Evolutionary conservation across 2,113 vertebrate genomes (phyloP).

Genomic region (Platichthys flesus): DNA sequence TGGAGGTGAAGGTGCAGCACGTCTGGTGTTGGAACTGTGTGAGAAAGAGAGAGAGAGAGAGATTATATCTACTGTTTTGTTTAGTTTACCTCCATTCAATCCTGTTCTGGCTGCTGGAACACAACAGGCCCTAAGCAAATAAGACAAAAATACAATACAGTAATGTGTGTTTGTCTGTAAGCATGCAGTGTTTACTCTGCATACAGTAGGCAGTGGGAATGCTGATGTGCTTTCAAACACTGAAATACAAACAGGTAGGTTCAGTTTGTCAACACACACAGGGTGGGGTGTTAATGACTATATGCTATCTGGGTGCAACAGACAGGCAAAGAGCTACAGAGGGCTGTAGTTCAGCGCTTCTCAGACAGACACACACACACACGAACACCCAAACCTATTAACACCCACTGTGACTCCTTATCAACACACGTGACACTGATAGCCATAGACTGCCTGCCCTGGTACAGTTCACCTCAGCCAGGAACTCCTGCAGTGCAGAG

Average conservation of each 20-base stretch:
- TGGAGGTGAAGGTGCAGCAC: conserved; percentile 14
- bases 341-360: not conserved
- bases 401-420: not conserved
- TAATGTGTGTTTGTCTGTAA: conserved; percentile 28
- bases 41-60: conserved; percentile 18
- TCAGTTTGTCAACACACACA: conserved; percentile 42
- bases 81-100: conserved; percentile 46
- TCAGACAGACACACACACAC: conserved; percentile 9
- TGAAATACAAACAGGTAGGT: conserved; percentile 49
- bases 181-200: conserved; percentile 40
- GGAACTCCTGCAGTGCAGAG: not conserved
- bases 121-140: conserved; percentile 60
- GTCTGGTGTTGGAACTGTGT: not conserved
- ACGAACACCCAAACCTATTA: not conserved
- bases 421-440: conserved; percentile 12
- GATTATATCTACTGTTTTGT: conserved; percentile 61
- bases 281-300: conserved; percentile 40
- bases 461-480: not conserved
- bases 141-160: conserved; percentile 41
- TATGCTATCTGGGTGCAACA: conserved; percentile 58
- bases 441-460: not conserved
- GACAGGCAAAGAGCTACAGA: conserved; percentile 21
- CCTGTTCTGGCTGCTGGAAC: conserved; percentile 35
- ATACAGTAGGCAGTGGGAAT: conserved; percentile 43
- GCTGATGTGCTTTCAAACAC: conserved; percentile 34